Evolutionary conservation across 2,888 invertebrate genomes (phyloP), one percentile per base, ranked within the genome.

Genomic region (Pocota personata): DNA sequence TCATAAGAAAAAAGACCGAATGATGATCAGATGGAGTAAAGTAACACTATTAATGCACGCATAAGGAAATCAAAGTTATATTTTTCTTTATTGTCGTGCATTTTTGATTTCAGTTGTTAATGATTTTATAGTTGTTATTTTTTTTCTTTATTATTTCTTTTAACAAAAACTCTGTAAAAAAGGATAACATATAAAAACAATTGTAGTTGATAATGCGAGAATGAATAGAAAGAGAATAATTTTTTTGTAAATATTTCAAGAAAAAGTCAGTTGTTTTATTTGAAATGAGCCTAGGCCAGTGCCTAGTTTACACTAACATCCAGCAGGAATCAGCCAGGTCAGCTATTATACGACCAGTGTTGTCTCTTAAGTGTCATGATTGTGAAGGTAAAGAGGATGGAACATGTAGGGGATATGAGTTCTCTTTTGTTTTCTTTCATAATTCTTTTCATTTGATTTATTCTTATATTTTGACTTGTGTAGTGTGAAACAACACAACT

Each of bases 191-290:
- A 75, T 71, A 71, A 43, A 78, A 60, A 86, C 69, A 76, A 76
- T 72, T 64, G 86, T 86, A 86, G 82, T 60, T 72, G 60, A 82
- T 80, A 86, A 67, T 77, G 82, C 46, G 82, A 77, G 86, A 86
- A 82, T 67, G 82, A 77, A 86, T 79, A 82, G 71, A 86, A 72
- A 64, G 46, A 72, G n/a, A 52, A 58, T 50, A 82, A 48, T 79
- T 86, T 86, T 86, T 86, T 86, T 86, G 86, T 86, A 86, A 86
- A 86, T 86, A 86, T 86, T 84, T 80, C 67, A 73, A 78, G 43
- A 40, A 76, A 30, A 14, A 27, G 4, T 3, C 19, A 6, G 8
- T 71, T 35, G 43, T 73, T 73, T 67, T 60, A 30, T 83, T 6
- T 27, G 3, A 8, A 19, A 21, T 3, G 24, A 24, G 24, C n/a